Conservation (phyloP, 92 coral and sea anemone genomes). For the Palythoa grandis region DNA sequence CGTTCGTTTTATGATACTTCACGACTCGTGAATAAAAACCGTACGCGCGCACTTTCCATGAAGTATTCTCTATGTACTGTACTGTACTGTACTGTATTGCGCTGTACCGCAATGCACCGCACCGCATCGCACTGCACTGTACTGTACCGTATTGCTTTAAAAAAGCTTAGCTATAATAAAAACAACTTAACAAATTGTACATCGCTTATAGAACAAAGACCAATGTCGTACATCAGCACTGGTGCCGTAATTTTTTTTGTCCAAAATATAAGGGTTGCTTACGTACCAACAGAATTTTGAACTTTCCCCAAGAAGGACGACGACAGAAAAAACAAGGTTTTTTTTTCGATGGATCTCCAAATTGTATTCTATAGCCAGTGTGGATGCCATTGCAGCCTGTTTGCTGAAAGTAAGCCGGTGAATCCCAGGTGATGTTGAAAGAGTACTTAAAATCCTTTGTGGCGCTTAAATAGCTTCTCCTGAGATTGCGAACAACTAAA, state of each 20-base stretch:
- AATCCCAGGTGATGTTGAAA: constrained; percentile 35
- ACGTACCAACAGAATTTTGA: not conserved
- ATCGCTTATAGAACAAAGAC: too few relatives aligned
- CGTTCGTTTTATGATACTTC: too few relatives aligned
- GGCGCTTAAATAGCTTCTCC: not conserved
- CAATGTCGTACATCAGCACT: too few relatives aligned
- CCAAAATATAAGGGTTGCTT: not conserved
- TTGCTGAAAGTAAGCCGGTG: constrained; percentile 16
- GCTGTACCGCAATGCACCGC: too few relatives aligned
- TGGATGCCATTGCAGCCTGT: constrained; percentile 18
- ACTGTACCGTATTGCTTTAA: too few relatives aligned
- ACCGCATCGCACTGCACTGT: too few relatives aligned
- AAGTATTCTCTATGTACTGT: too few relatives aligned
- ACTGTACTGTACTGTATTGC: too few relatives aligned
- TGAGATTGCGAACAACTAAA: constrained; percentile 25
- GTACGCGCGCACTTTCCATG: too few relatives aligned
- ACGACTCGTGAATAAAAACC: too few relatives aligned
- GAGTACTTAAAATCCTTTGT: constrained; percentile 31
- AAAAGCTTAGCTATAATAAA: too few relatives aligned
- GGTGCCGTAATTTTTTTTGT: not conserved
- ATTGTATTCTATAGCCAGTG: not conserved
- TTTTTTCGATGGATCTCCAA: constrained; percentile 12
- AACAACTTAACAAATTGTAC: too few relatives aligned
- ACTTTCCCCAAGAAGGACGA: not conserved
- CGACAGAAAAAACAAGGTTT: not conserved